Conservation (phyloP, 2,797 vertebrate species). For the Tolypeutes matacus region DNA sequence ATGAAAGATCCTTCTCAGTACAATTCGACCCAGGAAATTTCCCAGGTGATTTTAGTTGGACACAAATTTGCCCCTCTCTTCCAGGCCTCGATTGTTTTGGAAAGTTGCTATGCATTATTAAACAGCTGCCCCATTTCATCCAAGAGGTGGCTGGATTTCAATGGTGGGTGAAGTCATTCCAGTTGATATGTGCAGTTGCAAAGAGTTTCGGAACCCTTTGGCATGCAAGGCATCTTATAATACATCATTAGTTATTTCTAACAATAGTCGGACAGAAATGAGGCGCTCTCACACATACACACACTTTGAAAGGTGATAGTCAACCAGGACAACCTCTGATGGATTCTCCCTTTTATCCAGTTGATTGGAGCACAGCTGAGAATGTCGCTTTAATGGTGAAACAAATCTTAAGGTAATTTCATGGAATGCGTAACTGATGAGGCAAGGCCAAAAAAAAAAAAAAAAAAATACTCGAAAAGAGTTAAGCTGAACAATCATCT, state of each 20-base stretch:
- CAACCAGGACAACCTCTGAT: constrained; percentile 54
- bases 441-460: neutral
- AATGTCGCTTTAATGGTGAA: constrained; percentile 65
- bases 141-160: constrained; percentile 66
- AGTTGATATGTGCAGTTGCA: constrained; percentile 51
- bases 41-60: constrained; percentile 60
- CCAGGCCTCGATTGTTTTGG: constrained; percentile 53
- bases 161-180: constrained; percentile 53
- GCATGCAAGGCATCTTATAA: constrained; percentile 63
- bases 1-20: neutral
- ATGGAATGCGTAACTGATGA: constrained; percentile 76
- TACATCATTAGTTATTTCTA: constrained; percentile 71
- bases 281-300: neutral
- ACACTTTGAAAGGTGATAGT: constrained; percentile 67
- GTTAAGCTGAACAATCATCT: neutral
- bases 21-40: neutral
- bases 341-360: constrained; percentile 37
- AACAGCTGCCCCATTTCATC: constrained; percentile 60
- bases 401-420: constrained; percentile 77
- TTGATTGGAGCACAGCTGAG: constrained; percentile 67
- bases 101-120: constrained; percentile 71
- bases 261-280: constrained; percentile 23
- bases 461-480: neutral
- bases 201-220: constrained; percentile 40
- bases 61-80: neutral